Conservation (phyloP, 2,888 invertebrate species). For the Iselma pallidipennis region DNA sequence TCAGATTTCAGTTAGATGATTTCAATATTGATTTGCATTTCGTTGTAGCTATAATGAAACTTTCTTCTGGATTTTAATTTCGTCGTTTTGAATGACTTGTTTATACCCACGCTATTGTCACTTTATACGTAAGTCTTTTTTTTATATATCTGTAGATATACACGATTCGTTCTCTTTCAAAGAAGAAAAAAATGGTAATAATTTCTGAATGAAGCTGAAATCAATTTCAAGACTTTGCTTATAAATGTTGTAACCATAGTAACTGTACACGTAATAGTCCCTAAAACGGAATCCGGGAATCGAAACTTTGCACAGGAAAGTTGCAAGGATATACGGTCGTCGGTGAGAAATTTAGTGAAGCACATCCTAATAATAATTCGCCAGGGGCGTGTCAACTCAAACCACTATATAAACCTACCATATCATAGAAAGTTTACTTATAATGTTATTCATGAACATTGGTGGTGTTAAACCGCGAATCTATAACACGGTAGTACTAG, state of each 20-base stretch:
- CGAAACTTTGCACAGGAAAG: slow-evolving; percentile 18
- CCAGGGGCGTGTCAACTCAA: slow-evolving; percentile 21
- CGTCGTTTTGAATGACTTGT: too few species aligned
- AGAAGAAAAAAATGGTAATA: slow-evolving; percentile 13
- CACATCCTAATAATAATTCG: slow-evolving; percentile 28
- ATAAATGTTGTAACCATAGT: slow-evolving; percentile 20
- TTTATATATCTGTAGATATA: too few species aligned
- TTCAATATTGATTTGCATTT: too few species aligned
- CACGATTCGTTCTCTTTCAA: too few species aligned
- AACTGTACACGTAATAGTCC: slow-evolving; percentile 19
- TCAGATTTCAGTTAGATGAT: too few species aligned
- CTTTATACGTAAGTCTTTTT: too few species aligned
- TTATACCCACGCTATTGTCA: too few species aligned
- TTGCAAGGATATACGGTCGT: slow-evolving; percentile 13
- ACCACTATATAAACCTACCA: slow-evolving; percentile 4
- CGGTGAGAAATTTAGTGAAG: slow-evolving; percentile 25
- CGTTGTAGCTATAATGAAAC: too few species aligned
- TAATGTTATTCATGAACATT: slow-evolving; percentile 20
- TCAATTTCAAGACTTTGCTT: slow-evolving; percentile 20
- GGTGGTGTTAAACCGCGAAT: slow-evolving; percentile 17
- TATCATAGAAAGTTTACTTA: slow-evolving; percentile 19
- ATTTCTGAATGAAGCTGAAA: slow-evolving; percentile 19
- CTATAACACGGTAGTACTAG: too few species aligned
- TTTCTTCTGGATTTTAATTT: too few species aligned
- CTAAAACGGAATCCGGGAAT: slow-evolving; percentile 16